A percentile compares a stretch with the other conserved stretches of the same genome.
Conservation (phyloP, 2,888 invertebrate species). For the Dryobota labecula region DNA sequence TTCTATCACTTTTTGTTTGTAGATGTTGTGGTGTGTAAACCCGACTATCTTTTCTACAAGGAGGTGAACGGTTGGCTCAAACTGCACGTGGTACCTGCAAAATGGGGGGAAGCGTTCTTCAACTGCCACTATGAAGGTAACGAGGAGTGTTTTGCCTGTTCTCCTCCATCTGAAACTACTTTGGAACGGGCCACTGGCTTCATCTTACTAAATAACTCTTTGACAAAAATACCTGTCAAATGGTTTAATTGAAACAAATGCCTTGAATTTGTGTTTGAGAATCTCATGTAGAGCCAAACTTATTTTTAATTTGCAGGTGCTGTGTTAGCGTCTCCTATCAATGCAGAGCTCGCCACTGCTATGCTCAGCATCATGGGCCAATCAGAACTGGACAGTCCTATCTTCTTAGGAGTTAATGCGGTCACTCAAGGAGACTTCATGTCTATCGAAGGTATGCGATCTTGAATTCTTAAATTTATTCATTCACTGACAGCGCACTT, state of each 20-base stretch:
- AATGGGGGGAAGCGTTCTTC: constrained; percentile 3
- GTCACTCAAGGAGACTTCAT: neutral
- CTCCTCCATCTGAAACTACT: neutral
- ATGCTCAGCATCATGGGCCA: neutral
- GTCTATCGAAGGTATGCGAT: neutral
- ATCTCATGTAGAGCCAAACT: neutral
- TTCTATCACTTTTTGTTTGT: neutral
- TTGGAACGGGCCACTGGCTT: neutral
- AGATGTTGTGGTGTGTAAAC: constrained; percentile 12
- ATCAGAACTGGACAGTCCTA: neutral
- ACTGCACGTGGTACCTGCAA: neutral
- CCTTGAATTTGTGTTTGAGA: neutral
- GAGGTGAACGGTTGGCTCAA: constrained; percentile 15
- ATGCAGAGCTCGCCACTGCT: neutral
- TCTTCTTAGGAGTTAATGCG: neutral
- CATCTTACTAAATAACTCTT: neutral
- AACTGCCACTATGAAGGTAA: constrained; percentile 8
- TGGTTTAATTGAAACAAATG: too few relatives aligned
- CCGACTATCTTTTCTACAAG: constrained; percentile 2
- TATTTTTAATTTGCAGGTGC: neutral
- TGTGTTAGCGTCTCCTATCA: constrained; percentile 14
- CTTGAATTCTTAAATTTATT: too few relatives aligned
- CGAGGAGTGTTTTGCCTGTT: neutral
- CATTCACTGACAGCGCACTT: too few relatives aligned
- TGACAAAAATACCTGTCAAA: neutral